A percentile compares a stretch with the other conserved stretches of the same genome.
These are phyloP conservation scores for Ptychobarbus kaznakovi DNA, from an alignment of 2,797 vertebrate species.

Conservation along the genomic window DNA sequence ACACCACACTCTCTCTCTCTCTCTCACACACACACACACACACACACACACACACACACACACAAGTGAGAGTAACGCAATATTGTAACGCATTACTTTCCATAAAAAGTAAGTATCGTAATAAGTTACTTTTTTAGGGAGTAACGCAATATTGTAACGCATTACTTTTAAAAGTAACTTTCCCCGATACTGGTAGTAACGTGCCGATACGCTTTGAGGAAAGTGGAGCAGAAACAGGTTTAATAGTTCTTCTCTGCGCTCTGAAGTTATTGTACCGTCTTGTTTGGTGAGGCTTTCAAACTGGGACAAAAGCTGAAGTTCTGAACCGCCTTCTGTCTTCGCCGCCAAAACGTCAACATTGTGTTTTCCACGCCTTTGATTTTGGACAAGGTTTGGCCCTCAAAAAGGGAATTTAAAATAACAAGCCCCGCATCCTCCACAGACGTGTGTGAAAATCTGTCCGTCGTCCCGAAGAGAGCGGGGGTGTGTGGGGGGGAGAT, in stretches of 20 bases:
- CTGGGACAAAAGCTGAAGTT: slow-evolving; percentile 54
- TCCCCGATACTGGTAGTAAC: no score
- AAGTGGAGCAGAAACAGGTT: slow-evolving; percentile 64
- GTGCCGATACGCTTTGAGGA: slow-evolving; percentile 47
- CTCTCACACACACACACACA: no score
- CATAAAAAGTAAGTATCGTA: no score
- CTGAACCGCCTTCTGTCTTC: slow-evolving; percentile 38
- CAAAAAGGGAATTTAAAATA: slow-evolving; percentile 56
- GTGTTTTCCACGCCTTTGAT: slow-evolving; percentile 24
- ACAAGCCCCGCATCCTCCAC: slow-evolving; percentile 46
- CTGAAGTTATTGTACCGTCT: slow-evolving; percentile 55
- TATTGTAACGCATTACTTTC: no score
- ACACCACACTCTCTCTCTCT: no score
- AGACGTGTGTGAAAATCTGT: slow-evolving; percentile 53
- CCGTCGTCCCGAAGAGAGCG: slow-evolving; percentile 50
- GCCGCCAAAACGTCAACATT: slow-evolving; percentile 1
- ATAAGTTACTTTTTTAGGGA: no score
- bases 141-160: no score
- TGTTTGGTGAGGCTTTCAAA: slow-evolving; percentile 55
- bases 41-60: no score
- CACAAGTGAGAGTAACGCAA: no score
- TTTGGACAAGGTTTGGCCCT: slow-evolving; percentile 49
- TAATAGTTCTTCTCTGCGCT: slow-evolving; percentile 35
- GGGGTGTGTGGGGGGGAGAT: slow-evolving; percentile 33
- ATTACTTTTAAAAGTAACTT: no score